These are phyloP conservation scores for Eilema sororculum DNA, from an alignment of 2,888 invertebrate genomes.

Conservation along the genomic window DNA sequence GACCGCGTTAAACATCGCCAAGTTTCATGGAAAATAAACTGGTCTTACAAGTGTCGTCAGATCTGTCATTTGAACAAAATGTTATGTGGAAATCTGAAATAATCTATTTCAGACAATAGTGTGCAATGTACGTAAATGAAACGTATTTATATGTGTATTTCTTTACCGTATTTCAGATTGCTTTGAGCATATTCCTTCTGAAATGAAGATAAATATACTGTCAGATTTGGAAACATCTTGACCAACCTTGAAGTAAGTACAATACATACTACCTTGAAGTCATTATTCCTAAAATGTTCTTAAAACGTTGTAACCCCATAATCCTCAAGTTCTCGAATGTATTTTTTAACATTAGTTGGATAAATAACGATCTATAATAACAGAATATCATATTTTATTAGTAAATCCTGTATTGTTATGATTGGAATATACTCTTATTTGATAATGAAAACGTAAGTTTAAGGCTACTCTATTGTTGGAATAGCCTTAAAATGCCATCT, in stretches of 20 bases:
- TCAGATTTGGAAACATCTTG: constrained; percentile 82
- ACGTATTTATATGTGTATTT: constrained; percentile 23
- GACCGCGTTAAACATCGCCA: constrained; percentile 43
- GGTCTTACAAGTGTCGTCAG: constrained; percentile 83
- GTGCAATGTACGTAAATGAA: constrained; percentile 9
- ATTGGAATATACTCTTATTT: constrained; percentile 26
- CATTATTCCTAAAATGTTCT: constrained; percentile 45
- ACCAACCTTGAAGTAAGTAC: constrained; percentile 86
- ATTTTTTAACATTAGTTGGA: background rate
- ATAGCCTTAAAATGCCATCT: no score
- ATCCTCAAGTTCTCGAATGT: background rate
- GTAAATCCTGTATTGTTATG: constrained; percentile 13
- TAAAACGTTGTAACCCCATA: background rate
- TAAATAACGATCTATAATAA: background rate
- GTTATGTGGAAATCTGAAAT: constrained; percentile 65
- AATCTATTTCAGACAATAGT: constrained; percentile 51
- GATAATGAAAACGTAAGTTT: constrained; percentile 48
- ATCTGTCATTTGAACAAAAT: constrained; percentile 81
- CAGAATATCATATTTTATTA: background rate
- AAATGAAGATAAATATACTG: constrained; percentile 77
- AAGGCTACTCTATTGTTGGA: constrained; percentile 39
- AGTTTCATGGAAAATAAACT: constrained; percentile 75
- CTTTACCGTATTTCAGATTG: constrained; percentile 64
- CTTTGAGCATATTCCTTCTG: constrained; percentile 62
- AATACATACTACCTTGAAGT: constrained; percentile 55